Base-by-base conservation (phyloP, 2,113 vertebrate species). In the Pterophyllum scalare region DNA sequence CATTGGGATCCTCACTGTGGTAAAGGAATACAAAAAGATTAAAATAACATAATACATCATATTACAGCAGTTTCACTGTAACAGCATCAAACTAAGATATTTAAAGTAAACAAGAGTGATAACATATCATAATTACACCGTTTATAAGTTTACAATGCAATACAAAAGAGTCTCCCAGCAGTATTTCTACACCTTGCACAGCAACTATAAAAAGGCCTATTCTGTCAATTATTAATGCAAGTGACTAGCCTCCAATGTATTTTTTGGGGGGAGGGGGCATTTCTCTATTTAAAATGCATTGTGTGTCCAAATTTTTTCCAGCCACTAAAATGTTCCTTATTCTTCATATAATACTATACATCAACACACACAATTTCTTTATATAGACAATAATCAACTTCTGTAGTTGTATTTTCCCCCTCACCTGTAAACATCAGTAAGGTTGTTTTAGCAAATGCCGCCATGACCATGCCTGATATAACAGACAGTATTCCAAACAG, bases 341-440 rank as follows among this genome's bases (percentile, higher is more conserved):
- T 15, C 46, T 17, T 35, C 9, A 35, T 5, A 38, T 28, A 28
- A 46, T 67, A 46, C 26, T 22, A 67, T 40, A 46, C n/a, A 65
- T 40, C 6, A 33, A 33, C 33, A 33, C 33, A 33, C 31, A 31
- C 33, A 10, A 33, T 33, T 38, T 31, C 15, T 52, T 70, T 24
- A 2, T 70, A 28, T 70, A 52, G 6, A 56, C 22, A 4, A 15
- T 1, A 35, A 15, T 54, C 5, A 54, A 74, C 14, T 58, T 57
- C 4, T 33, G 19, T 58, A 38, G 52, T 22, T 10, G 22, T 13
- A n/a, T 14, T 40, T 52, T 70, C 82, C n/a, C 4, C 22, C 1
- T 97, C 84, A 99, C 98, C 97, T 88, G 98, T 88, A 91, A 99
- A 95, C 97, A 99, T 99, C 83, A 97, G 76, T 70, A 97, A 58